These are phyloP conservation scores for Ariolimax columbianus DNA, from an alignment of 2,888 invertebrate genomes.

Conservation along the genomic window DNA sequence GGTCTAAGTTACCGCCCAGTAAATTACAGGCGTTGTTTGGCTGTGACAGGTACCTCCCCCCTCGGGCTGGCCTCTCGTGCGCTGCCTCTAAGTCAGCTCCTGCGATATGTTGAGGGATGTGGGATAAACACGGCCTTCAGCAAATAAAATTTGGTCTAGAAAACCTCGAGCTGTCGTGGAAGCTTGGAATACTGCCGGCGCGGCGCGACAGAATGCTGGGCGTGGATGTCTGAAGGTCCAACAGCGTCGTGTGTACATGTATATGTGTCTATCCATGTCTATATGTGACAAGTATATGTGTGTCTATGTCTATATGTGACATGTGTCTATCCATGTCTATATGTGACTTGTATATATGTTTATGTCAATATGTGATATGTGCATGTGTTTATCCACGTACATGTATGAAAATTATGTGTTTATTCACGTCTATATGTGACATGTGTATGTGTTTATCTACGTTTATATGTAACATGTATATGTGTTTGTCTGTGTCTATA, in stretches of 20 bases:
- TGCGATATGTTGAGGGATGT: neutral
- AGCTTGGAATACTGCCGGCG: neutral
- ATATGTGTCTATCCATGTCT: neutral
- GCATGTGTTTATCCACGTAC: too few species aligned
- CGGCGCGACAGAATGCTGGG: neutral
- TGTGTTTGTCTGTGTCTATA: too few species aligned
- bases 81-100: neutral
- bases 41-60: constrained; percentile 13
- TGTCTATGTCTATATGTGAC: neutral
- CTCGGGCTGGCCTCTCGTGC: neutral
- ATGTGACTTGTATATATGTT: too few species aligned
- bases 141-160: neutral
- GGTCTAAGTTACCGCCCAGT: constrained; percentile 9
- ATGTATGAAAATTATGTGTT: too few species aligned
- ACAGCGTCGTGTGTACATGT: neutral
- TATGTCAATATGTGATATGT: too few species aligned
- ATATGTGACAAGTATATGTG: neutral
- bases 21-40: constrained; percentile 23
- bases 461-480: too few species aligned
- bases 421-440: too few species aligned
- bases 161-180: neutral
- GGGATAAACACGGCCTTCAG: neutral
- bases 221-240: neutral
- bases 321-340: too few species aligned
- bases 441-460: too few species aligned